A percentile compares a stretch with the other conserved stretches of the same genome.
These are phyloP conservation scores for Diaphora mendica DNA, from an alignment of 2,888 invertebrate species.

Conservation along the genomic window DNA sequence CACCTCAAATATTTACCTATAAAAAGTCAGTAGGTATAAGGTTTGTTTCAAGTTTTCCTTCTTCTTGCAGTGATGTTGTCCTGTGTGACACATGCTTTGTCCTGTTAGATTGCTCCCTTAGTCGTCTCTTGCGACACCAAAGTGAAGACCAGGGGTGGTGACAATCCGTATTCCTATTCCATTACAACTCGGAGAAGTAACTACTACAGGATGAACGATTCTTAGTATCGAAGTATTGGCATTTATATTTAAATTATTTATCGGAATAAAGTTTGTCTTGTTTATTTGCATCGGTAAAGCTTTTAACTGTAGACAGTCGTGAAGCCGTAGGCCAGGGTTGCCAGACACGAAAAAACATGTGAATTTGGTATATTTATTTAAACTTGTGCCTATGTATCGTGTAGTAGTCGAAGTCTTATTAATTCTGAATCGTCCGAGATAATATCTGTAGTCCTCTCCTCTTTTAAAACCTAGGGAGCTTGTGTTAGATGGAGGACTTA, in stretches of 20 bases:
- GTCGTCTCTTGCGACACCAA: no score
- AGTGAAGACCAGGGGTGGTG: no score
- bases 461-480: background rate
- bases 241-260: constrained; percentile 49
- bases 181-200: background rate
- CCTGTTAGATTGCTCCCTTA: no score
- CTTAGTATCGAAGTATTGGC: constrained; percentile 22
- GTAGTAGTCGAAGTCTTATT: background rate
- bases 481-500: background rate
- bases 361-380: background rate
- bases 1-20: background rate
- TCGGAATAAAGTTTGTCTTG: constrained; percentile 45
- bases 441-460: background rate
- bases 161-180: no score
- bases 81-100: no score
- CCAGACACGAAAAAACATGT: background rate
- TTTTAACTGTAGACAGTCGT: constrained; percentile 42
- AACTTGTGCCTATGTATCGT: background rate
- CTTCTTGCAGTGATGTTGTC: no score
- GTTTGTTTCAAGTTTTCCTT: no score
- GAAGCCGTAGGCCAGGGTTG: constrained; percentile 16
- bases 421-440: background rate
- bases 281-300: constrained; percentile 50
- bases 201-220: background rate
- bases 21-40: no score